Conservation (phyloP, 2,888 invertebrate genomes). For the Spilarctia lutea region DNA sequence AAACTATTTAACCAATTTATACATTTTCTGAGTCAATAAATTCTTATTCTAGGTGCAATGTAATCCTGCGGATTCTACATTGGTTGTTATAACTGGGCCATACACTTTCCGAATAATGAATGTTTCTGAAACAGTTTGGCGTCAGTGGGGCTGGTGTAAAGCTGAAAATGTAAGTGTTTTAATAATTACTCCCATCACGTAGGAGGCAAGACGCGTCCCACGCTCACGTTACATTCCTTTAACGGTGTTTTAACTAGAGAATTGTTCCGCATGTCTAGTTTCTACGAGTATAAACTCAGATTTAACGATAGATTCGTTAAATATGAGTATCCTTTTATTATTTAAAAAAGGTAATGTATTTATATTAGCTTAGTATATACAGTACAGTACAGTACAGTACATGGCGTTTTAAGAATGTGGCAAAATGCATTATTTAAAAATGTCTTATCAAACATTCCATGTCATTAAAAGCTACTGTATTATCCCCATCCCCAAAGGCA, state of each 20-base stretch:
- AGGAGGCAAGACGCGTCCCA: too few species aligned
- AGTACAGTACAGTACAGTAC: too few species aligned
- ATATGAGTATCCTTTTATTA: too few species aligned
- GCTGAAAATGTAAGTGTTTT: constrained; percentile 87
- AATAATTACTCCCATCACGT: not conserved
- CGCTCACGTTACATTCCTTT: not conserved
- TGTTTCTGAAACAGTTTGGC: constrained; percentile 92
- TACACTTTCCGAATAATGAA: constrained; percentile 91
- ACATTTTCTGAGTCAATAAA: not conserved
- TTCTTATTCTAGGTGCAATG: constrained; percentile 88
- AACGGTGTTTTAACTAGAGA: not conserved
- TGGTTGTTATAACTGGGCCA: constrained; percentile 88
- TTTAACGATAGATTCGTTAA: too few species aligned
- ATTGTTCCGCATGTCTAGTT: not conserved
- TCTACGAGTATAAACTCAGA: not conserved
- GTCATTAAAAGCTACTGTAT: too few species aligned
- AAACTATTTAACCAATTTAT: not conserved
- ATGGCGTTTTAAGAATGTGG: too few species aligned
- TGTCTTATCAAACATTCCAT: too few species aligned
- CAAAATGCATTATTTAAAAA: too few species aligned
- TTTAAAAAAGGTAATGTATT: too few species aligned
- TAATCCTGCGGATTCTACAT: constrained; percentile 92
- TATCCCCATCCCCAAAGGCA: too few species aligned
- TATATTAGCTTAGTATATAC: too few species aligned
- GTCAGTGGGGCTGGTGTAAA: constrained; percentile 94